Evolutionary conservation across 2,797 vertebrate species (phyloP), one percentile per base, ranked within the genome.

Genomic region (Trachops cirrhosus): DNA sequence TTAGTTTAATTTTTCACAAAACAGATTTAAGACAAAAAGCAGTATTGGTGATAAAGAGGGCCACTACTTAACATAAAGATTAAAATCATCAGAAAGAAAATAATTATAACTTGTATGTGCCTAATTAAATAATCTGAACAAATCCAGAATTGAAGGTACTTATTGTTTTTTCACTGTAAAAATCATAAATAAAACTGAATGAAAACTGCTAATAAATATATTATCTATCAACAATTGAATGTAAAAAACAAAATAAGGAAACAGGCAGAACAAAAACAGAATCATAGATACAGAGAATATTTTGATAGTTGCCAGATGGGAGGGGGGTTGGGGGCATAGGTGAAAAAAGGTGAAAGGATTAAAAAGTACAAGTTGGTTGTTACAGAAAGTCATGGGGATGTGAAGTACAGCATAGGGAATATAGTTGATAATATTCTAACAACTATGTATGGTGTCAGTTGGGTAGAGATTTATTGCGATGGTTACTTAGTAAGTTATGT

Each of bases 21-120:
- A 77, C 0, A 75, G 26, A 92, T 39, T 91, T 95, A 86, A 62
- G 16, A 83, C 29, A 88, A 96, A 91, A 94, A 91, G 21, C 21
- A 86, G 22, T 44, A 86, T 2, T 93, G 39, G 39, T 77, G 11
- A 67, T 92, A 89, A 79, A 86, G 44, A 91, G 39, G 24, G 22
- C 5, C 83, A 39, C 14, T 67, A 75, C n/a, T 74, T 74, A 74
- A 54, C 41, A 29, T 34, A 80, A 93, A 86, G n/a, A 21, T 16
- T 91, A 88, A 89, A 86, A 54, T 79, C 50, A 67, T 39, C 54
- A 59, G 34, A 93, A 89, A 41, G 59, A 77, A 92, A 86, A 37
- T 48, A 46, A 74, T 59, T 93, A 83, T 52, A 85, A 88, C 18
- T 80, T 93, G 21, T 46, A 32, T 34, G 83, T 85, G 91, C n/a